These are phyloP conservation scores for Mellilla xanthometata DNA, from an alignment of 2,888 invertebrate species.

Conservation along the genomic window DNA sequence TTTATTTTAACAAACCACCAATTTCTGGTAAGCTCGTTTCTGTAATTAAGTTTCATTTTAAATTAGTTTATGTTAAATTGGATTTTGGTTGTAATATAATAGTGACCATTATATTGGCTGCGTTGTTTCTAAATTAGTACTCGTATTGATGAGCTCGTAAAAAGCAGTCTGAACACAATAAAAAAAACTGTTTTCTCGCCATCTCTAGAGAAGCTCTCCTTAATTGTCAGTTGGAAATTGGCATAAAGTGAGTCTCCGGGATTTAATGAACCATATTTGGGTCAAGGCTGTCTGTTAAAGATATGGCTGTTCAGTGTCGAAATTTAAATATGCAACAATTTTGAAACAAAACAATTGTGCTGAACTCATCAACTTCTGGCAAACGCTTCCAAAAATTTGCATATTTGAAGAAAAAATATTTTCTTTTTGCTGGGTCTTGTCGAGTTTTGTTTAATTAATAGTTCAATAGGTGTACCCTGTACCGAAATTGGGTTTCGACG, in stretches of 20 bases:
- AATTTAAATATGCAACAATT: constrained; percentile 36
- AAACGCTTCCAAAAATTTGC: constrained; percentile 14
- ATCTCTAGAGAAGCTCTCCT: constrained; percentile 54
- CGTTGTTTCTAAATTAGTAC: constrained; percentile 26
- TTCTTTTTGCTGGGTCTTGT: constrained; percentile 3
- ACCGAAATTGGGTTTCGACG: constrained; percentile 21
- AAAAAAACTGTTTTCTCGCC: constrained; percentile 48
- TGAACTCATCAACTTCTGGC: constrained; percentile 19
- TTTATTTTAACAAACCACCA: no score
- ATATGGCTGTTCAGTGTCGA: constrained; percentile 14
- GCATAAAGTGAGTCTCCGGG: constrained; percentile 62
- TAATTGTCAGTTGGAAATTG: constrained; percentile 68
- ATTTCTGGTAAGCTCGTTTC: no score
- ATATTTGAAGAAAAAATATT: neutral
- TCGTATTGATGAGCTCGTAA: constrained; percentile 47
- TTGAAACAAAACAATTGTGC: constrained; percentile 28
- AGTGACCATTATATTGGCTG: constrained; percentile 21
- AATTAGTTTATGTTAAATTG: constrained; percentile 14
- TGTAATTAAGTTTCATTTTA: neutral
- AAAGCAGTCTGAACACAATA: constrained; percentile 50
- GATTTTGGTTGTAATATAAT: constrained; percentile 13
- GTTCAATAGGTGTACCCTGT: constrained; percentile 22
- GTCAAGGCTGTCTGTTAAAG: constrained; percentile 55
- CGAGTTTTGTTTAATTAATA: constrained; percentile 26
- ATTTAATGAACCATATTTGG: constrained; percentile 69